Base-by-base conservation (phyloP, 2,888 invertebrate species). In the Luffia ferchaultella region DNA sequence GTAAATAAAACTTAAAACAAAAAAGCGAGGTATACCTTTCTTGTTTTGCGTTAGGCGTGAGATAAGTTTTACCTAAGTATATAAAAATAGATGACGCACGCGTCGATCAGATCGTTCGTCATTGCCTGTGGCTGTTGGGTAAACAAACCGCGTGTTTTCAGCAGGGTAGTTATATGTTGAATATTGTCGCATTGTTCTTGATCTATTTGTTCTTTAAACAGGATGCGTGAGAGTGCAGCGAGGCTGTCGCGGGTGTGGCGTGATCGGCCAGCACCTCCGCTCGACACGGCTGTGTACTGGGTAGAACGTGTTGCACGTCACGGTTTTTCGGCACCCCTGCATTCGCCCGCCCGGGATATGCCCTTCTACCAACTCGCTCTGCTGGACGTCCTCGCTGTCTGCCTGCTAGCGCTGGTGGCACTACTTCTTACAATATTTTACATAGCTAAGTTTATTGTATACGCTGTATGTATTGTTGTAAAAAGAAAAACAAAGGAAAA, bases 231-330 rank as follows among this genome's bases (percentile, higher is more conserved):
- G 7, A 75, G 76, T 46, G 85, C 87, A 0, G 63, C 68, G 0
- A 66, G 68, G 2, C 64, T 83, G 1, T 86, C 88, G 0, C 68
- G 72, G 54, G 76, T 86, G 20, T 88, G 87, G 75, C 73, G 71
- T 17, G 82, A 86, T 61, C 73, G 88, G 2, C 75, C 76, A 50
- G 68, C 71, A 15, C 64, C 78, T 3, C 87, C 88, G 0, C 54
- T 88, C 19, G 83, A 87, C 50, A 85, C 83, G 1, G 87, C 88
- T 0, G 70, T 87, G 0, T 88, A 85, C 73, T 86, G 86, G 78
- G 76, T 85, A 20, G 88, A 88, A 54, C 71, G 88, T 52, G 77
- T 87, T 18, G 65, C 86, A 40, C 64, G 80, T 17, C 83, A 82
- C 79, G 79, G 83, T 0, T 58, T 64, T 47, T 55, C 58, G 1